Percentiles rank a stretch among this genome's conserved stretches.
Evolutionary conservation across 2,888 invertebrate species (phyloP).

Genomic region (Chaitophorus viminalis): DNA sequence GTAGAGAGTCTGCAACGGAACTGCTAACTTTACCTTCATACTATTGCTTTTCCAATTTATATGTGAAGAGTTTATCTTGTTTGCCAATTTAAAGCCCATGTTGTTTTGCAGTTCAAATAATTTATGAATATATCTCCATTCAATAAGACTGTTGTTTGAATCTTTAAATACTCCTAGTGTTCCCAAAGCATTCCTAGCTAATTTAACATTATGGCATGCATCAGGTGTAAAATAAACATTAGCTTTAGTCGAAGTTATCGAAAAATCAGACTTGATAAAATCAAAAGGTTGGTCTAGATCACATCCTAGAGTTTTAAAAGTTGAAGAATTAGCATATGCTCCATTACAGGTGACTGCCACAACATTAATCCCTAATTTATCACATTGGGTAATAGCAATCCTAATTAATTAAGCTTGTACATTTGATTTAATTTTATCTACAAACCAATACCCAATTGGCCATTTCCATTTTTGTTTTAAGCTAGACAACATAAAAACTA

Average conservation of each 20-base stretch:
- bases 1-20: not conserved
- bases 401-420: not conserved
- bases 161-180: not conserved
- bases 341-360: conserved; percentile 11
- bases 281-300: not conserved
- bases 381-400: not conserved
- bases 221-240: conserved; percentile 25
- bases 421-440: not conserved
- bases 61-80: not conserved
- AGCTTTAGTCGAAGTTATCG: not conserved
- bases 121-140: conserved; percentile 10
- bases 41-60: conserved; percentile 14
- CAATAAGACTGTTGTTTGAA: not conserved
- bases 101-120: not conserved
- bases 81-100: not conserved
- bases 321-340: not conserved
- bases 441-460: conserved; percentile 22
- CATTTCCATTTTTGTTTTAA: conserved; percentile 24
- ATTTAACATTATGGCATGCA: conserved; percentile 26
- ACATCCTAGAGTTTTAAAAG: conserved; percentile 9
- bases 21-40: conserved; percentile 23
- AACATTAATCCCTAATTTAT: not conserved
- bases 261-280: not conserved
- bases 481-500: conserved; percentile 10
- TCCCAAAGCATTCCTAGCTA: conserved; percentile 28